These are phyloP conservation scores for Lophura nycthemera DNA, from an alignment of 2,113 vertebrate genomes.

Conservation along the genomic window DNA sequence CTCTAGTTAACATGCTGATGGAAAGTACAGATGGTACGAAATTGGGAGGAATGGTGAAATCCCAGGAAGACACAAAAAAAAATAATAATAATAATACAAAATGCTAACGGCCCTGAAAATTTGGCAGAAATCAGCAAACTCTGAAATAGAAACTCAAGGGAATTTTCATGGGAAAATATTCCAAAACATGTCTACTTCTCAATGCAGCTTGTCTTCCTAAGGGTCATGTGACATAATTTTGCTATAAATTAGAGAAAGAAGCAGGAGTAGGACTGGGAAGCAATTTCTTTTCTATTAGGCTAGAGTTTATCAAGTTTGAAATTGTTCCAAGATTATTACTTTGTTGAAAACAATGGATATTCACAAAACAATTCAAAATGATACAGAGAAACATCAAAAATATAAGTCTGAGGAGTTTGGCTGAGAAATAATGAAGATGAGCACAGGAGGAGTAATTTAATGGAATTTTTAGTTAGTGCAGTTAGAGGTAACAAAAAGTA, in stretches of 20 bases:
- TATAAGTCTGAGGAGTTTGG: not conserved
- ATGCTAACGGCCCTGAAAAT: not conserved
- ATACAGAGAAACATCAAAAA: not conserved
- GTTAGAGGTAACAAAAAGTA: not conserved
- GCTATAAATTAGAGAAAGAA: not conserved
- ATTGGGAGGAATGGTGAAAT: constrained; percentile 34
- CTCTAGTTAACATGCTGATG: constrained; percentile 39
- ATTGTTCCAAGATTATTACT: not conserved
- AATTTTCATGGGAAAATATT: not conserved
- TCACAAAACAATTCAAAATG: not conserved
- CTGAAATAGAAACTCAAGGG: not conserved
- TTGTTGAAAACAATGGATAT: not conserved
- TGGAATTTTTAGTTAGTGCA: not conserved
- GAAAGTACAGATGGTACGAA: constrained; percentile 64
- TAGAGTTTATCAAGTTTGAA: not conserved
- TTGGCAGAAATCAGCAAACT: not conserved
- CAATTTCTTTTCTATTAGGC: not conserved
- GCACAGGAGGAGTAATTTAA: not conserved
- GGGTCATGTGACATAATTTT: not conserved
- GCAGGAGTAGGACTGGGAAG: not conserved
- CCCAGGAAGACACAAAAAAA: constrained; percentile 9
- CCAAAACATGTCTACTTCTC: not conserved
- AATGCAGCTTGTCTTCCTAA: not conserved
- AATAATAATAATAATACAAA: not conserved
- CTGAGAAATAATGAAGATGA: not conserved